Evolutionary conservation across 2,888 invertebrate species (phyloP), one percentile per base, ranked within the genome.

Genomic region (Melieria picta): DNA sequence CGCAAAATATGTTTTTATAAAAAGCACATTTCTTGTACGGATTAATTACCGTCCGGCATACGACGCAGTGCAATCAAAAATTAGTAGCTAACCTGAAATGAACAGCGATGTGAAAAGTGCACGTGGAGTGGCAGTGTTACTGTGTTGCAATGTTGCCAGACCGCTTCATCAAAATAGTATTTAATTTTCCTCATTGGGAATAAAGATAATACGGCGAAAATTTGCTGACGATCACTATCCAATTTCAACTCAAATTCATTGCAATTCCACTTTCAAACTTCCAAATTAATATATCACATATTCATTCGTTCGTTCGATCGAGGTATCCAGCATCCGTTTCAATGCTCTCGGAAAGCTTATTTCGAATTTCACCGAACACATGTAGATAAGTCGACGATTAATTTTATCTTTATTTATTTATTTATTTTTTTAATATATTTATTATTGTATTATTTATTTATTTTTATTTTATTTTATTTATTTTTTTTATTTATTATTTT

Each of bases 1-100:
- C 30, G 30, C 30, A 30, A 30, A 30, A 30, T 30, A 30, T 30
- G 30, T 30, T 30, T 30, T 30, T 1, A 30, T 30, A 30, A 69
- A 57, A 57, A 6, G 42, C 69, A 69, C 69, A 69, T 63, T 69
- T 69, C 63, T 62, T 63, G 47, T n/a, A 56, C 47, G 43, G 47
- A 69, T 46, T 9, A 4, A 42, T 47, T n/a, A 69, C 69, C 62
- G 63, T 69, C 69, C 69, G 69, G 48, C 56, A n/a, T 10, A 10
- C 61, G 61, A 69, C 56, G 62, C 62, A 63, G 55, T 13, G 56
- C 63, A 69, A 62, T 69, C 69, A 69, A 69, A 69, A 30, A 48
- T 56, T 62, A 30, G 30, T 30, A 30, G 30, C 30, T 30, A 30
- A 30, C 30, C 63, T 48, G 43, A 55, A 61, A 69, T 62, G 50